Conservation (phyloP, 2,888 invertebrate genomes). For the Piscicola geometra region DNA sequence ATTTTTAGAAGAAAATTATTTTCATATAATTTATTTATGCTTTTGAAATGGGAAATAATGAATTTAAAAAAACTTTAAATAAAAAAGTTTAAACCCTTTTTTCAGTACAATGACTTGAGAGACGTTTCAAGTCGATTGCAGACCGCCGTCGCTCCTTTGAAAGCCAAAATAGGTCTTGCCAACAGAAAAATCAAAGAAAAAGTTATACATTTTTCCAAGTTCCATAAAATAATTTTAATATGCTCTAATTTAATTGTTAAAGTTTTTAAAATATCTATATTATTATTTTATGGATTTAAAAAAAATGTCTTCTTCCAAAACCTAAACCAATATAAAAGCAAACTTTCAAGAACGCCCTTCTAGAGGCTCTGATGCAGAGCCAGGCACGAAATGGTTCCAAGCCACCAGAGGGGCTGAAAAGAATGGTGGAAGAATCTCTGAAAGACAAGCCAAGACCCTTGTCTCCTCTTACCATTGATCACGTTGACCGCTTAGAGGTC, state of each 20-base stretch:
- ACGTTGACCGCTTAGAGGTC: constrained; percentile 28
- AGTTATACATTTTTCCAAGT: constrained; percentile 7
- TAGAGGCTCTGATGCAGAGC: not conserved
- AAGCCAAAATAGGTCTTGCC: constrained; percentile 31
- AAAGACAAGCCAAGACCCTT: constrained; percentile 23
- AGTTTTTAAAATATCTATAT: too few relatives aligned
- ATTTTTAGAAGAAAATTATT: not conserved
- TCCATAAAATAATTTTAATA: too few relatives aligned
- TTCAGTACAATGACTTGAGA: constrained; percentile 34
- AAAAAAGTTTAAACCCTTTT: too few relatives aligned
- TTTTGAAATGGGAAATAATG: too few relatives aligned
- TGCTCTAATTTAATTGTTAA: too few relatives aligned
- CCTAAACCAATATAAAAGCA: too few relatives aligned
- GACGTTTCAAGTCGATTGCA: constrained; percentile 34
- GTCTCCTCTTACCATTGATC: constrained; percentile 31
- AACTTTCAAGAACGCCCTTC: not conserved
- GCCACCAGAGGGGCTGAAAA: not conserved
- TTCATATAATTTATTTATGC: too few relatives aligned
- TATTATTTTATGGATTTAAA: too few relatives aligned
- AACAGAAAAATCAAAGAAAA: constrained; percentile 26
- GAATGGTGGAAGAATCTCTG: constrained; percentile 13
- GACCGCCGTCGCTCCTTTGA: constrained; percentile 34
- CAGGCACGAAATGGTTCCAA: not conserved
- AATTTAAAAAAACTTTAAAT: too few relatives aligned
- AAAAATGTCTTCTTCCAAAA: too few relatives aligned